Evolutionary conservation across 2,888 invertebrate genomes (phyloP).

Genomic region (Holacanthella duospinosa): DNA sequence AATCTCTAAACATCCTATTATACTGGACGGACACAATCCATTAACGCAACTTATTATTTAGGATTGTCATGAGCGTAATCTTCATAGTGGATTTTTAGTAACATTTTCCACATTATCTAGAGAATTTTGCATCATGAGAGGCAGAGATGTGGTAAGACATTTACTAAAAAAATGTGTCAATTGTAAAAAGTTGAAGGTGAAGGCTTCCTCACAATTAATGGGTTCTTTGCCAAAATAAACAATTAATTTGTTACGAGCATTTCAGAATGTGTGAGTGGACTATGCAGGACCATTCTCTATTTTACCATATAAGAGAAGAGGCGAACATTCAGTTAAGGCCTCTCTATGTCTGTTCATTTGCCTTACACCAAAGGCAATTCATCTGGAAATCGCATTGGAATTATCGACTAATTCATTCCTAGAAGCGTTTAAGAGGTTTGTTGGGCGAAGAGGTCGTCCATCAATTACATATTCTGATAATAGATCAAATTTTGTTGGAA

Average conservation of each 20-base stretch:
- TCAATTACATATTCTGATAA: constrained; percentile 18
- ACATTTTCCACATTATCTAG: background rate
- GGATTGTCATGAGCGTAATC: constrained; percentile 8
- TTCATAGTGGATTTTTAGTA: constrained; percentile 15
- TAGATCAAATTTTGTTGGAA: constrained; percentile 22
- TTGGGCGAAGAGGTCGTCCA: constrained; percentile 10
- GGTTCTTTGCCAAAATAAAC: constrained; percentile 36
- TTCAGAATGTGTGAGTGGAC: constrained; percentile 28
- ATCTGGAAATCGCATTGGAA: constrained; percentile 20
- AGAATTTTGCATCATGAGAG: constrained; percentile 10
- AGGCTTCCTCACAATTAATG: constrained; percentile 33
- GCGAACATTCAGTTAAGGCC: constrained; percentile 22
- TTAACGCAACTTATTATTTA: constrained; percentile 15
- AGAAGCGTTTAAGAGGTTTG: constrained; percentile 7
- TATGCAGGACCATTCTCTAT: constrained; percentile 23
- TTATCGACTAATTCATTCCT: constrained; percentile 12
- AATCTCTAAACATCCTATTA: constrained; percentile 20
- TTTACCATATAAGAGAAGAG: constrained; percentile 20
- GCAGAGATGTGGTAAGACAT: constrained; percentile 2
- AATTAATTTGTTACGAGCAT: constrained; percentile 31
- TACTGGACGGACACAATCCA: constrained; percentile 13
- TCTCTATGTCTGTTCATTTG: constrained; percentile 39
- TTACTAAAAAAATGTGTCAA: constrained; percentile 15
- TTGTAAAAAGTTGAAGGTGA: constrained; percentile 16
- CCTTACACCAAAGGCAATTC: constrained; percentile 37